Conservation (phyloP, 2,797 vertebrate genomes). For the Remorina albescens region DNA sequence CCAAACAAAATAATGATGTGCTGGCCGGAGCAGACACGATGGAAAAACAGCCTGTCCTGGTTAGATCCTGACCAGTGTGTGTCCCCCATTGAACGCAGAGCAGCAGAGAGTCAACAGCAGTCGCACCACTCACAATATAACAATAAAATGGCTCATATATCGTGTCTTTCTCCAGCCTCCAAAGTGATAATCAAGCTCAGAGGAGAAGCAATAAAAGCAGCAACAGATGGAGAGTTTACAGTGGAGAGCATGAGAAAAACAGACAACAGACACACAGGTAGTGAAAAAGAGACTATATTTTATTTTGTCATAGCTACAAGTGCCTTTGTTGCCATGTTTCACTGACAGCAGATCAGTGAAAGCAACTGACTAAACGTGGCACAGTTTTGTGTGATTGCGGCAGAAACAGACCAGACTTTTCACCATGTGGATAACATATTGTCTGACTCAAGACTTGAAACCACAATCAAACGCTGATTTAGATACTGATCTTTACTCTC, state of each 20-base stretch:
- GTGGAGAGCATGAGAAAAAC: not conserved
- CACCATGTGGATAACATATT: conserved; percentile 58
- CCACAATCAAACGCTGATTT: conserved; percentile 19
- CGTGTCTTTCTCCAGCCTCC: conserved; percentile 20
- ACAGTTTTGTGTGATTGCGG: not conserved
- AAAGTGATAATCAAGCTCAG: conserved; percentile 44
- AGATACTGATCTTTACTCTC: conserved; percentile 12
- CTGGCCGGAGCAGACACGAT: conserved; percentile 52
- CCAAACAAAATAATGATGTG: conserved; percentile 71
- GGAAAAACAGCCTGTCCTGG: conserved; percentile 76
- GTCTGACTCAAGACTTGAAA: conserved; percentile 27
- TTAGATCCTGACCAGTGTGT: conserved; percentile 61
- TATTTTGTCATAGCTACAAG: conserved; percentile 3
- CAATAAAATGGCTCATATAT: conserved; percentile 37
- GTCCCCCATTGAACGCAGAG: conserved; percentile 45
- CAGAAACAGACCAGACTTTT: conserved; percentile 41
- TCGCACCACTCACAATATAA: conserved; percentile 14
- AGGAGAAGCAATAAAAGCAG: conserved; percentile 23
- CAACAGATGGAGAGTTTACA: conserved; percentile 18
- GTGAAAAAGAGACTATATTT: conserved; percentile 11
- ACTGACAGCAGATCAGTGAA: conserved; percentile 11
- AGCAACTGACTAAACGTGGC: not conserved
- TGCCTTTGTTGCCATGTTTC: not conserved
- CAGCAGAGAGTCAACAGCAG: conserved; percentile 29
- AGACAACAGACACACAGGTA: not conserved